Evolutionary conservation across 2,113 vertebrate genomes (phyloP), one percentile per base, ranked within the genome.

Genomic region (Burhinus bistriatus): DNA sequence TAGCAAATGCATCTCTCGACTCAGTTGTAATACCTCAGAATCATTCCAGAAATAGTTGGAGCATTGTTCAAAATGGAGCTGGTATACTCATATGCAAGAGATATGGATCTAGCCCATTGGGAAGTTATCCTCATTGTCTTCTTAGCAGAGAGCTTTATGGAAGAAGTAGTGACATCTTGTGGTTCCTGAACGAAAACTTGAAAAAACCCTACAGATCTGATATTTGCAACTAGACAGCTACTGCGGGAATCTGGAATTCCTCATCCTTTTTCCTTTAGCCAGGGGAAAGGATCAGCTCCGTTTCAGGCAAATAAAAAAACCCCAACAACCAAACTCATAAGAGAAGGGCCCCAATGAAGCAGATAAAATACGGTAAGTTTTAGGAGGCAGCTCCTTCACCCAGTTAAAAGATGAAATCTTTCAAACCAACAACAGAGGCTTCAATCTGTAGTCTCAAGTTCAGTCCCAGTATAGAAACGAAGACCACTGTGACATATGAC

Each of bases 111-210:
- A 83, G 29, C n/a, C 45, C 82, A 34, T 0, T 7, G 55, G 40
- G 26, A 40, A 76, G 57, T 44, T 45, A 76, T 5, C 29, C 32
- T 68, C 59, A 25, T 0, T 32, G 51, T 8, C 51, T 44, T 40
- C 81, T 15, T 21, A 44, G 77, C 42, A 64, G 88, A 77, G 59
- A 76, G 36, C 66, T 76, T 96, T 86, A 51, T 19, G 90, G 85
- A 94, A 94, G 91, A 65, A 78, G 88, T 23, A 87, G 91, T 73
- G 89, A 91, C 89, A 96, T 65, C 93, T 94, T 87, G 88, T 71
- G 92, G 94, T 3, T 66, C 42, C 57, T 36, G 4, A 61, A 36
- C 0, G 14, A 71, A 89, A 38, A 20, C 9, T 42, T 40, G 70
- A 87, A 47, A 62, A 75, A 83, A 20, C 45, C 55, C 42, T 68